Base-by-base conservation (phyloP, 2,888 invertebrate genomes). In the Teinopalpus imperialis region DNA sequence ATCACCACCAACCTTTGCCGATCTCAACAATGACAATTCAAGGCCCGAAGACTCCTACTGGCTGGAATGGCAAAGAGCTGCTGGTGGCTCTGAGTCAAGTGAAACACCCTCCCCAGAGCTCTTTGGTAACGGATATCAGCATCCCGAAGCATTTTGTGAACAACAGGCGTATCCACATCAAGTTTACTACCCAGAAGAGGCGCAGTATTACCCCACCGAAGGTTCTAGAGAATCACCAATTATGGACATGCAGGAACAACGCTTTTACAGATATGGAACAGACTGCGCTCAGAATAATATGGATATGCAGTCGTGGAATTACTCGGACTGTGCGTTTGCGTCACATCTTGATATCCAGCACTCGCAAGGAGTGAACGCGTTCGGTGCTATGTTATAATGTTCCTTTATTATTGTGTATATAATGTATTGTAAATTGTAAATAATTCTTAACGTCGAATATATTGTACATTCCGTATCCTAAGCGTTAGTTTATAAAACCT, bases 21-120 rank as follows among this genome's bases (percentile, higher is more conserved):
- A 94, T 56, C 81, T 94, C 2, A 94, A 93, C 24, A 92, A 92
- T 50, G 94, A 94, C 1, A 93, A 93, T 36, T 94, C 92, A 1
- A 90, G 92, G 58, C 86, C 90, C 23, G 90, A 92, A 57, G 91
- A 91, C 21, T 59, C 74, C 1, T 92, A 91, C 57, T 91, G 92
- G 92, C 65, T 90, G 18, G 91, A 92, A 31, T 89, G 87, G 81
- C 90, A 90, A 39, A 78, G 90, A 34, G 77, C 89, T 0, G 69
- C 86, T 10, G 77, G 69, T 7, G 79, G 81, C 4, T 83, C 85
- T 0, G 87, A 89, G 32, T 83, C 86, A 1, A 91, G 91, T 52
- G 91, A 91, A 47, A 81, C 89, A 0, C 85, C 91, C 2, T 91
- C 91, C 0, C 92, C 91, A 0, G 92, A 91, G 58, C 74, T 90